phyloP scores from a whole-genome alignment of 2,113 vertebrate species.

The Oreochromis spilurus region DNA sequence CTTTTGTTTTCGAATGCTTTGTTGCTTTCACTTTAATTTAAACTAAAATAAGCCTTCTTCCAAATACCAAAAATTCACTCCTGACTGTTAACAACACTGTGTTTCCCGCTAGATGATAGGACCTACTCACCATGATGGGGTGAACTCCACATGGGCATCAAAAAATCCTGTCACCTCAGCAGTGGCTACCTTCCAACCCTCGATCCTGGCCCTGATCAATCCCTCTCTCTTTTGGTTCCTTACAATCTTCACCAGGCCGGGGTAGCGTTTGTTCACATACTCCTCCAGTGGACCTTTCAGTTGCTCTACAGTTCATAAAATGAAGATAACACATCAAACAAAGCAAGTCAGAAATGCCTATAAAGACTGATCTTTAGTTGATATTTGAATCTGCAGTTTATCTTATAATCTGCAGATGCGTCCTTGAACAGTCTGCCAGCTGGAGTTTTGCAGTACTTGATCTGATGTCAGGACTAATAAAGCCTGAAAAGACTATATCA shows the following conservation, averaged over 20 bases:
- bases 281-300: constrained; percentile 92
- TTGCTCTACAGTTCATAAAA: constrained; percentile 77
- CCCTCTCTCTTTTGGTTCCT: constrained; percentile 93
- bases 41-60: background rate
- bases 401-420: background rate
- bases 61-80: background rate
- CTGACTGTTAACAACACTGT: background rate
- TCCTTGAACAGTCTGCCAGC: background rate
- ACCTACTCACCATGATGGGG: constrained; percentile 84
- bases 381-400: background rate
- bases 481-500: background rate
- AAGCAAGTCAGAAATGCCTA: background rate
- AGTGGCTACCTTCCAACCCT: constrained; percentile 93
- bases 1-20: background rate
- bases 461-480: background rate
- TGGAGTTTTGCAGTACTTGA: background rate
- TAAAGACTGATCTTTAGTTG: background rate
- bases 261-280: constrained; percentile 93
- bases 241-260: constrained; percentile 92
- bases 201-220: constrained; percentile 91
- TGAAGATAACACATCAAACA: background rate
- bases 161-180: constrained; percentile 94
- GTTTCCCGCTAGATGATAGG: background rate
- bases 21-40: background rate
- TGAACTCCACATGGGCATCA: constrained; percentile 97